A percentile compares a stretch with the other conserved stretches of the same genome.
These are phyloP conservation scores for Arnoldichthys spilopterus DNA, from an alignment of 2,797 vertebrate genomes.

Conservation along the genomic window DNA sequence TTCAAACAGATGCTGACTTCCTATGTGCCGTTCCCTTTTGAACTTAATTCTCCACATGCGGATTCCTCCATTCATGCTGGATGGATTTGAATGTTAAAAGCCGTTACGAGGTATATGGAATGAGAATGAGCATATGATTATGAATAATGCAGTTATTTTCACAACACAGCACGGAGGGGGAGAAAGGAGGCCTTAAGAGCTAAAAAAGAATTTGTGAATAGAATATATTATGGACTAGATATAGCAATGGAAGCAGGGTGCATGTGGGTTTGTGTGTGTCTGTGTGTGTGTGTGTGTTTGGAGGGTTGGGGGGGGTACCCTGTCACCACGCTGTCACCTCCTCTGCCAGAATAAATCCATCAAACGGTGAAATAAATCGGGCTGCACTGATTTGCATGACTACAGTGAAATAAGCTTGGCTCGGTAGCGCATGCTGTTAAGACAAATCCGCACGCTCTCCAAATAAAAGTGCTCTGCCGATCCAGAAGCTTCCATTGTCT, in stretches of 20 bases:
- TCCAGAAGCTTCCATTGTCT: constrained; percentile 49
- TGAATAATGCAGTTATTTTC: constrained; percentile 49
- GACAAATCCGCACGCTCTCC: constrained; percentile 49
- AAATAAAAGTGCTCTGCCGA: constrained; percentile 35
- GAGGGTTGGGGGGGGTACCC: constrained; percentile 66
- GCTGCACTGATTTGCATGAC: constrained; percentile 76
- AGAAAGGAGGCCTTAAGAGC: constrained; percentile 52
- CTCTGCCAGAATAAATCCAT: constrained; percentile 82
- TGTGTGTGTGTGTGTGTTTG: constrained; percentile 43
- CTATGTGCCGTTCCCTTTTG: background rate
- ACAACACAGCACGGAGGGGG: constrained; percentile 25
- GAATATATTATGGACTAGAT: constrained; percentile 66
- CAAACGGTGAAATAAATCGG: constrained; percentile 73
- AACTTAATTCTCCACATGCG: constrained; percentile 17
- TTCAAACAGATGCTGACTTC: constrained; percentile 16
- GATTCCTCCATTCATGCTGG: constrained; percentile 19
- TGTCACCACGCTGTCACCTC: constrained; percentile 77
- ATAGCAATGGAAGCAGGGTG: constrained; percentile 56
- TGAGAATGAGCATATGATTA: constrained; percentile 46
- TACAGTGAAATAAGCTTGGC: constrained; percentile 55
- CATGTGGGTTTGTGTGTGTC: constrained; percentile 20
- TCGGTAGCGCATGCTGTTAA: constrained; percentile 44
- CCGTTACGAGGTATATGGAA: constrained; percentile 41
- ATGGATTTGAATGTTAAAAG: constrained; percentile 38
- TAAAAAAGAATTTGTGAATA: constrained; percentile 66